These are phyloP conservation scores for Phengaris arion DNA, from an alignment of 2,888 invertebrate genomes.

Conservation along the genomic window DNA sequence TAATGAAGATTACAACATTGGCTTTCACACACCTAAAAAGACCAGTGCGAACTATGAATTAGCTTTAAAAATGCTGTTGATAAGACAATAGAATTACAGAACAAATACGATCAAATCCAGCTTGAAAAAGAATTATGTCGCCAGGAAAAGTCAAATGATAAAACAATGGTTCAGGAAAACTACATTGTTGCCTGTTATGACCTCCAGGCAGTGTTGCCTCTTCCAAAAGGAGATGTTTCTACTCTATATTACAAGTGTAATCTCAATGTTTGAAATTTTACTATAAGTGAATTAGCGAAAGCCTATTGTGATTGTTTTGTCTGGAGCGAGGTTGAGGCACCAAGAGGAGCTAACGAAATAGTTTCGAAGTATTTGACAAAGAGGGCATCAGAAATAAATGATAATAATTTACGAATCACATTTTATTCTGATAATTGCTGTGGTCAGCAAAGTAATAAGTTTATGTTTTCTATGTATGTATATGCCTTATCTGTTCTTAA, in stretches of 20 bases:
- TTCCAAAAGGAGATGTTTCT: background rate
- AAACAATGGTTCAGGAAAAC: background rate
- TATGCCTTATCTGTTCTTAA: background rate
- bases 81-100: background rate
- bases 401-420: background rate
- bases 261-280: conserved; percentile 35
- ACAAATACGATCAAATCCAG: background rate
- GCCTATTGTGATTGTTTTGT: conserved; percentile 32
- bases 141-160: background rate
- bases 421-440: background rate
- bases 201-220: background rate
- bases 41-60: background rate
- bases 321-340: conserved; percentile 37
- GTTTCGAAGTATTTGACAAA: conserved; percentile 20
- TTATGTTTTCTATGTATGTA: background rate
- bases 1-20: background rate
- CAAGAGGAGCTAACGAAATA: conserved; percentile 40
- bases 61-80: background rate
- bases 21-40: background rate
- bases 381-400: background rate
- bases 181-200: background rate
- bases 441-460: background rate
- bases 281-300: conserved; percentile 37
- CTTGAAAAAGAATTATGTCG: background rate
- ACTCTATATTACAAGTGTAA: conserved; percentile 37